phyloP scores from a whole-genome alignment of 30 jellyfish, hydroid and myxozoan genomes.

The Rhopilema esculentum region DNA sequence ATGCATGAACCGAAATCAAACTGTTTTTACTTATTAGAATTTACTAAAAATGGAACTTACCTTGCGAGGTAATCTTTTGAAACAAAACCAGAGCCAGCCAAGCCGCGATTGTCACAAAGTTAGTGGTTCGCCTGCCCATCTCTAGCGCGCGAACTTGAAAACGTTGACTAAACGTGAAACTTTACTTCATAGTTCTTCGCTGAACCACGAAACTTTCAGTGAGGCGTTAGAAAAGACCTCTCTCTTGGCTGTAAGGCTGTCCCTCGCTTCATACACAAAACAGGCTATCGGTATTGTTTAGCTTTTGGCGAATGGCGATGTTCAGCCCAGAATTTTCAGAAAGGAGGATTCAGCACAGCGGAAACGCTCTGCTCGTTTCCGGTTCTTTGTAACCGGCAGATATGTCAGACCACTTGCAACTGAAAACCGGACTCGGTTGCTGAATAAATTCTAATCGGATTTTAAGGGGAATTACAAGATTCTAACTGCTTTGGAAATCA shows the following conservation, averaged over 20 bases:
- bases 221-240: neutral
- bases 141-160: conserved; percentile 60
- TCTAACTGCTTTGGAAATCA: neutral
- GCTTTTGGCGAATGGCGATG: conserved; percentile 61
- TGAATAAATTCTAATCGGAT: conserved; percentile 13
- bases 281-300: conserved; percentile 65
- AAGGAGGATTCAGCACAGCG: conserved; percentile 76
- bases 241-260: conserved; percentile 31
- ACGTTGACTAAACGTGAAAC: neutral
- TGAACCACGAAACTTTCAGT: neutral
- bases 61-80: conserved; percentile 21
- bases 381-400: conserved; percentile 48
- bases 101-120: conserved; percentile 28
- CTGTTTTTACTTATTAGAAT: too few relatives aligned
- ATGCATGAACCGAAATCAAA: neutral
- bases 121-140: conserved; percentile 72
- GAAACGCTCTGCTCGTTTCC: conserved; percentile 63
- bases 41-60: neutral
- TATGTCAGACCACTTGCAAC: neutral
- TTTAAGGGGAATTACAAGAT: conserved; percentile 26
- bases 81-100: conserved; percentile 35
- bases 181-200: conserved; percentile 34
- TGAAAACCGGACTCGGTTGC: conserved; percentile 49
- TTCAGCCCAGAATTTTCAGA: conserved; percentile 66
- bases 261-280: conserved; percentile 50